Evolutionary conservation across 2,797 vertebrate species (phyloP), one percentile per base, ranked within the genome.

Genomic region (Apogon talboti): DNA sequence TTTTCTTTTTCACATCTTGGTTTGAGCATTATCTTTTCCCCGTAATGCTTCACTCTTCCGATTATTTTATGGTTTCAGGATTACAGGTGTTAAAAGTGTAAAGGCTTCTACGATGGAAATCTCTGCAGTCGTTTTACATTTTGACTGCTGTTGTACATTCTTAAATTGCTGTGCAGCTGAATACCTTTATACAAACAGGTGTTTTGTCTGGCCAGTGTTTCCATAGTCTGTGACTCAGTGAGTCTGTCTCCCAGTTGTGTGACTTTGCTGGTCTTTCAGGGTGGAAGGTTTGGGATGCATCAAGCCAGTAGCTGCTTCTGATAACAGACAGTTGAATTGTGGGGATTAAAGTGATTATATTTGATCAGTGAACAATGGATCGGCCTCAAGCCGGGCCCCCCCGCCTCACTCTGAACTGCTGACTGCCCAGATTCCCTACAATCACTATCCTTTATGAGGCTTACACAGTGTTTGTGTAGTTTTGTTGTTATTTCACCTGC

Each of bases 261-360:
- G 60, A 58, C 35, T 13, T 21, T 47, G 21, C 33, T 50, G 62
- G 6, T 45, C 15, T 60, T 55, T 73, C 43, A 28, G 44, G 5
- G 11, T 30, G 28, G 58, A 71, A 50, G 40, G 66, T 58, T 71
- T 64, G 64, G 62, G 79, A 71, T 51, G 67, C 55, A 57, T 59
- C 43, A 2, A 50, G 76, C 50, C 54, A 48, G 72, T 78, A 66
- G 66, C 76, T 56, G 75, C 68, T 64, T 86, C 89, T 87, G 78
- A 81, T 86, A 85, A 86, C 76, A 73, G 91, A 78, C 80, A 71
- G 80, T 81, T 79, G 82, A 92, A 88, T 74, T 76, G 79, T 74
- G 84, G 78, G 91, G 92, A 90, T 92, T 92, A 84, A 80, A 92
- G 92, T 12, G 87, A 85, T 93, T 94, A 89, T 66, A 87, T 82